Conservation (phyloP, 2,797 vertebrate species). For the Picus viridis region DNA sequence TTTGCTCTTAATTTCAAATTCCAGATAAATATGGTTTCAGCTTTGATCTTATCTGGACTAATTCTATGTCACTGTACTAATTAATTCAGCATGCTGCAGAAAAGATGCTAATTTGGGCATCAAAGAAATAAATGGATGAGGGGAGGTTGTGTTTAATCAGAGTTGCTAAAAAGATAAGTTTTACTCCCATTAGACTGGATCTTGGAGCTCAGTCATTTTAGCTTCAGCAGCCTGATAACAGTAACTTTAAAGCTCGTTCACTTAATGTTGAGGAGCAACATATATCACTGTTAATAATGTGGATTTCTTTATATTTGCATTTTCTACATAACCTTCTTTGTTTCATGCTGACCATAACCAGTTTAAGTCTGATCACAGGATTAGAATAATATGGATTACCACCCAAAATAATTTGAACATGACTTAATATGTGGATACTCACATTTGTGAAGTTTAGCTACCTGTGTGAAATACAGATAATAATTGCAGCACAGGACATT, state of each 20-base stretch:
- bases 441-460: background rate
- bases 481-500: background rate
- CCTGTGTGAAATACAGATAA: background rate
- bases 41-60: slow-evolving; percentile 84
- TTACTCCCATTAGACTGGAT: slow-evolving; percentile 70
- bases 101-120: slow-evolving; percentile 84
- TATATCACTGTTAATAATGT: background rate
- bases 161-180: slow-evolving; percentile 78
- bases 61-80: slow-evolving; percentile 83
- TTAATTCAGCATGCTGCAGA: slow-evolving; percentile 82
- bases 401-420: background rate
- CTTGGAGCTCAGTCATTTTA: slow-evolving; percentile 58
- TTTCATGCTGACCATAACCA: background rate
- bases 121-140: slow-evolving; percentile 76
- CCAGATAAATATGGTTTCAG: slow-evolving; percentile 79
- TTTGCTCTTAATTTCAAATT: slow-evolving; percentile 79
- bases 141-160: slow-evolving; percentile 79
- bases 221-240: slow-evolving; percentile 33
- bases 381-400: background rate
- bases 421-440: background rate
- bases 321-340: background rate
- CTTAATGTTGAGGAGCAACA: background rate
- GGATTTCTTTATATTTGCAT: background rate
- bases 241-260: background rate
- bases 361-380: background rate